These are phyloP conservation scores for Drosophila teissieri DNA, from an alignment of 1,140 invertebrate species.

Conservation along the genomic window DNA sequence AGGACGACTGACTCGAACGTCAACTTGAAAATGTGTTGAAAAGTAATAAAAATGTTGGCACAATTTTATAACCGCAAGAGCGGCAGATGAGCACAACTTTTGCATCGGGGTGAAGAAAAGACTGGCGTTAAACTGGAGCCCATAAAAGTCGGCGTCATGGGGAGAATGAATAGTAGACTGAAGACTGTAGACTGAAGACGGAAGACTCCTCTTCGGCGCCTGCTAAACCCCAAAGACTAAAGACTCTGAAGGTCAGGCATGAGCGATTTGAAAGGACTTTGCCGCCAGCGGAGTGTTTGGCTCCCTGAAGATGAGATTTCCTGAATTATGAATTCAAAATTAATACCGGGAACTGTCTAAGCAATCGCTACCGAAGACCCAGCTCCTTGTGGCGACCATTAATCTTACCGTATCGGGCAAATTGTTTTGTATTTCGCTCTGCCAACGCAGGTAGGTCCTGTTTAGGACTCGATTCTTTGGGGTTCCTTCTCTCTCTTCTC, in stretches of 20 bases:
- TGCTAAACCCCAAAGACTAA: conserved; percentile 34
- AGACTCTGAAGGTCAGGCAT: conserved; percentile 65
- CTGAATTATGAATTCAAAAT: conserved; percentile 80
- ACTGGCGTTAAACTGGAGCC: conserved; percentile 47
- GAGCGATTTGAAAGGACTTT: conserved; percentile 50
- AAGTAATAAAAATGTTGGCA: conserved; percentile 83
- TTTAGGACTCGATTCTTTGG: not conserved
- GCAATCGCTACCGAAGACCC: conserved; percentile 75
- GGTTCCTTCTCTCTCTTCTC: conserved; percentile 1
- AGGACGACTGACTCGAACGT: conserved; percentile 17
- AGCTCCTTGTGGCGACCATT: conserved; percentile 55
- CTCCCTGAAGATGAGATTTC: conserved; percentile 72
- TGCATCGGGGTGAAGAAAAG: conserved; percentile 11
- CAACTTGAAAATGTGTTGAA: conserved; percentile 71
- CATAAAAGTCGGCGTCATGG: conserved; percentile 73
- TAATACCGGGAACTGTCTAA: conserved; percentile 81
- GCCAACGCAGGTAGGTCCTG: conserved; percentile 49
- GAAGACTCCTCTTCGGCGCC: conserved; percentile 34
- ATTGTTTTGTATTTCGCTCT: conserved; percentile 55
- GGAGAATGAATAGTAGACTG: conserved; percentile 35
- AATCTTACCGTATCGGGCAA: conserved; percentile 65
- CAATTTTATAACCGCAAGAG: conserved; percentile 72
- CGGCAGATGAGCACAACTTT: conserved; percentile 30
- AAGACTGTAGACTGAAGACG: not conserved
- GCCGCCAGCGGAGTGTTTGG: conserved; percentile 51